Base-by-base conservation (phyloP, 2,888 invertebrate species). In the Cerastis leucographa region DNA sequence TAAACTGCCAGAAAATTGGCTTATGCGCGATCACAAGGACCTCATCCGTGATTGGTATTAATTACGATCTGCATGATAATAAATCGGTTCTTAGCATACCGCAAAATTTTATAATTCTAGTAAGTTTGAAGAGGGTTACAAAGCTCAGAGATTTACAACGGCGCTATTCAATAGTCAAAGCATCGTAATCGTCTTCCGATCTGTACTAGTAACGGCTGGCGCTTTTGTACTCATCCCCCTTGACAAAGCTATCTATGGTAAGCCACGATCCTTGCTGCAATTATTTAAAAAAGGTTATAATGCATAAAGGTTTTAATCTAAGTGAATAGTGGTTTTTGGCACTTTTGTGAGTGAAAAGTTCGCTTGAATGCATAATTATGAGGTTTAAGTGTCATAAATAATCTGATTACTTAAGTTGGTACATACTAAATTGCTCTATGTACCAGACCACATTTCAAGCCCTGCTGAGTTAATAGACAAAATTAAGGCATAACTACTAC, bases 241-340 rank as follows among this genome's bases (percentile, higher is more conserved):
- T 59, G 6, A 14, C 12, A 29, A 49, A 66, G 9, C 14, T 66
- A n/a, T 40, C 19, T 19, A n/a, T 29, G 65, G 59, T 49, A n/a
- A 66, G 22, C 35, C 29, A n/a, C 56, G 25, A 49, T 19, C 17
- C 25, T 44, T 29, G 14, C n/a, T 64, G n/a, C 44, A 73, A 35
- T 64, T 64, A 62, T 62, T 42, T 62, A n/a, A 62, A 62, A 74
- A 75, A 46, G 19, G 35, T 62, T 74, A 61, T 56, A 68, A 68
- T 68, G n/a, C 35, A 25, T 25, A 67, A 59, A 67, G 44, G 70
- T 64, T 42, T 54, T 72, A 73, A 72, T 35, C 35, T 29, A 35
- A 35, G 42, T 51, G 61, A 22, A 40, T 22, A 7, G 49, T 51
- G 62, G 74, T 51, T 51, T 62, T n/a, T 44, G 51, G 51, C 76